A percentile compares a stretch with the other conserved stretches of the same genome.
Evolutionary conservation across 2,797 vertebrate genomes (phyloP).

Genomic region (Trichosurus vulpecula): DNA sequence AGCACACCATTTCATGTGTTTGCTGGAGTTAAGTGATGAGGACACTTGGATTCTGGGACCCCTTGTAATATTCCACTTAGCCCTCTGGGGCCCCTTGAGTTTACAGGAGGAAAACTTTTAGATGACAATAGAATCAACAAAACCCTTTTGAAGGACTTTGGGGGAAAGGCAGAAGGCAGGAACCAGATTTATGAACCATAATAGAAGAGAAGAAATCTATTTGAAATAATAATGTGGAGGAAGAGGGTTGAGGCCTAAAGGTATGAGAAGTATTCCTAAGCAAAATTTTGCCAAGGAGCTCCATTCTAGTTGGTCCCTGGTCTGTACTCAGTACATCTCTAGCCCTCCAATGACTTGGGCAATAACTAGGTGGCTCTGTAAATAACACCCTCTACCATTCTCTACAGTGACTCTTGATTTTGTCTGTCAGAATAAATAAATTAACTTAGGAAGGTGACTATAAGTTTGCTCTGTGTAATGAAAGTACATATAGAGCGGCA

Average conservation of each 20-base stretch:
- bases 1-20: too few relatives aligned
- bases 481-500: not conserved
- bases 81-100: too few relatives aligned
- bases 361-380: slow-evolving; percentile 20
- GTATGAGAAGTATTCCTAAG: too few relatives aligned
- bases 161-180: not conserved
- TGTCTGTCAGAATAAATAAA: not conserved
- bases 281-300: too few relatives aligned
- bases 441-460: not conserved
- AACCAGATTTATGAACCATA: not conserved
- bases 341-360: not conserved
- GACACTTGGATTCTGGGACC: too few relatives aligned
- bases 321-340: too few relatives aligned
- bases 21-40: too few relatives aligned
- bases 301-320: too few relatives aligned
- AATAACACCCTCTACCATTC: not conserved
- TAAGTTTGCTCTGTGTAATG: not conserved
- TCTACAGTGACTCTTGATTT: not conserved
- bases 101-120: too few relatives aligned
- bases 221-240: slow-evolving; percentile 4
- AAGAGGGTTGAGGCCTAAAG: not conserved
- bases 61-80: too few relatives aligned
- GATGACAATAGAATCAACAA: slow-evolving; percentile 23
- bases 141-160: not conserved
- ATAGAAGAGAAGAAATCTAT: not conserved